Conservation (phyloP, 2,113 vertebrate genomes). For the Actenoides lindsayi region DNA sequence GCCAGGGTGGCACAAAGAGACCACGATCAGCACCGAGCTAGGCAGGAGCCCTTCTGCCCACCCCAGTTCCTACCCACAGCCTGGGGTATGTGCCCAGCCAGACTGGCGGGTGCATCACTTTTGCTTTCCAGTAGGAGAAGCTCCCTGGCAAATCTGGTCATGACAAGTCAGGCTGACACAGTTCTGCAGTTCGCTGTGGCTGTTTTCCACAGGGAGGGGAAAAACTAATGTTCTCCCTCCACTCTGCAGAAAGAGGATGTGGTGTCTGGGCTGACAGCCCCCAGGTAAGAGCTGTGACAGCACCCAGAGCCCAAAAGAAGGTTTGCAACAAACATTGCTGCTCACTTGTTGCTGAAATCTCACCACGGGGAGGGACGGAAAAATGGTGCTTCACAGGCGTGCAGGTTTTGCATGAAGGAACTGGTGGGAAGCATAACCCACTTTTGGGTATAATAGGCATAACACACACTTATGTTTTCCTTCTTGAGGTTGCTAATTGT, state of each 20-base stretch:
- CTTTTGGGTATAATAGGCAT: background rate
- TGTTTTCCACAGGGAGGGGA: background rate
- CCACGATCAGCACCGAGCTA: rapidly evolving
- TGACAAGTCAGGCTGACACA: rapidly evolving
- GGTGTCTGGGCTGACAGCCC: background rate
- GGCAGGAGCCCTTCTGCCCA: background rate
- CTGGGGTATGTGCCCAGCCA: rapidly evolving
- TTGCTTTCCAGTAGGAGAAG: background rate
- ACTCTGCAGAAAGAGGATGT: background rate
- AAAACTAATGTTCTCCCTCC: background rate
- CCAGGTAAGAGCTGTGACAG: background rate
- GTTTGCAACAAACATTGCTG: background rate
- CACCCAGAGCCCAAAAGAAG: background rate
- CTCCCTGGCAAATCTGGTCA: background rate
- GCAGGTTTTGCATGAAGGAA: background rate
- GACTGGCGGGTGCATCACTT: rapidly evolving
- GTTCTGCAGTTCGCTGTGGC: background rate
- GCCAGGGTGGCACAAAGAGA: background rate
- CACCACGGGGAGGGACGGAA: background rate
- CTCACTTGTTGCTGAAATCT: background rate
- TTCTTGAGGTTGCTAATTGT: background rate
- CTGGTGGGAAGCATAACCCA: background rate
- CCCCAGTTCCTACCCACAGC: background rate
- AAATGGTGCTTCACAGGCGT: background rate
- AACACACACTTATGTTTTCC: background rate